Base-by-base conservation (phyloP, 2,888 invertebrate genomes). In the Netelia melanura region DNA sequence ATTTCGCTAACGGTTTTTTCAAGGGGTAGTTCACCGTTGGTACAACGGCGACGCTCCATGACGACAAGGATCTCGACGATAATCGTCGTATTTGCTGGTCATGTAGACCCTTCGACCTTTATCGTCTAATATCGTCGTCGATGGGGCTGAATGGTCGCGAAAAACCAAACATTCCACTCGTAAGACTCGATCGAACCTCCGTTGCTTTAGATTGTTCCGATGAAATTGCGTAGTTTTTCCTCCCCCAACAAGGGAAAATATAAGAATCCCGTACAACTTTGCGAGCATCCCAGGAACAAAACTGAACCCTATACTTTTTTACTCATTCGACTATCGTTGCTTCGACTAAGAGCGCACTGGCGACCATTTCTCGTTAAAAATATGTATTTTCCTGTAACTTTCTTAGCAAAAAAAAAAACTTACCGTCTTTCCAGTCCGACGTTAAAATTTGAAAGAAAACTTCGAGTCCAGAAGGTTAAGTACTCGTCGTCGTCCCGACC, bases 81-180 rank as follows among this genome's bases (percentile, higher is more conserved):
- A 62, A 79, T 79, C 70, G 68, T 83, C 58, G 74, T 72, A 70
- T 79, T 79, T n/a, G 67, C 65, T 67, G 58, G 23, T 54, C 44
- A 23, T 75, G 64, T 79, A 61, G 68, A 67, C 72, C 61, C 61
- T 67, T 56, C 23, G 25, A 14, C 14, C 61, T 52, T 30, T 9
- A 14, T 58, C 38, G 21, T 2, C 8, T n/a, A 38, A 48, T 52
- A 72, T 67, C 61, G 3, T 54, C 61, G 9, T 52, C 76, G 65
- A 54, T 44, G 54, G 64, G 54, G 56, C 56, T 64, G 23, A 64
- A 79, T 65, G 54, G 17, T 52, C 62, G 14, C 14, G 14, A 25
- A 70, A 65, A 71, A 70, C 44, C 64, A 23, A 58, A 76, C 14
- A 58, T 70, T 54, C 17, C 71, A 9, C 56, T 72, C n/a, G 67